Conservation (phyloP, 2,113 vertebrate species). For the Junco hyemalis region DNA sequence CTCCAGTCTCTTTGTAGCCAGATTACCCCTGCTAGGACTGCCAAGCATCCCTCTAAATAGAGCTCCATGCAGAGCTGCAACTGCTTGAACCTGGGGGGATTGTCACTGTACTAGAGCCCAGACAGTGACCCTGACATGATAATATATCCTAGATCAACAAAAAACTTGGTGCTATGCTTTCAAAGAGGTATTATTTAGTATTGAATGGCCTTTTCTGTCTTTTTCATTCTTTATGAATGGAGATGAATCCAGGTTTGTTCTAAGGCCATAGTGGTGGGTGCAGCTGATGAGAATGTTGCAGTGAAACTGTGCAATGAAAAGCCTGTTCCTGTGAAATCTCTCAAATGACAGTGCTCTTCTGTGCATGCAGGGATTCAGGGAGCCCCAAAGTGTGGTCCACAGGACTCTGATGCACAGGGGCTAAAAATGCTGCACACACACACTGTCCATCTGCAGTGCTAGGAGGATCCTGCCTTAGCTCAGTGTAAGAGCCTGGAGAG, state of each 20-base stretch:
- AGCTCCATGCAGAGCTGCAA: not conserved
- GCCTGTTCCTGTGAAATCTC: not conserved
- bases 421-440: not conserved
- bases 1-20: not conserved
- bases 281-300: not conserved
- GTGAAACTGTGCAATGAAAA: not conserved
- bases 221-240: not conserved
- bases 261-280: not conserved
- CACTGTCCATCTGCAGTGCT: not conserved
- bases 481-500: not conserved
- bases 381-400: not conserved
- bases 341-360: not conserved
- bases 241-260: not conserved
- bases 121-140: not conserved
- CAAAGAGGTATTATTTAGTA: not conserved
- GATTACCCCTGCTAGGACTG: not conserved
- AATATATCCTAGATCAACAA: not conserved
- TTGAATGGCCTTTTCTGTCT: not conserved
- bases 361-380: not conserved
- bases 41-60: not conserved
- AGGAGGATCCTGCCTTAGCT: not conserved
- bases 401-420: fast-evolving
- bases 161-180: not conserved
- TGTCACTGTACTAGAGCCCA: not conserved
- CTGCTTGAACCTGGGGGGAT: not conserved